Evolutionary conservation across 2,113 vertebrate species (phyloP).

Genomic region (Marmota flaviventris): DNA sequence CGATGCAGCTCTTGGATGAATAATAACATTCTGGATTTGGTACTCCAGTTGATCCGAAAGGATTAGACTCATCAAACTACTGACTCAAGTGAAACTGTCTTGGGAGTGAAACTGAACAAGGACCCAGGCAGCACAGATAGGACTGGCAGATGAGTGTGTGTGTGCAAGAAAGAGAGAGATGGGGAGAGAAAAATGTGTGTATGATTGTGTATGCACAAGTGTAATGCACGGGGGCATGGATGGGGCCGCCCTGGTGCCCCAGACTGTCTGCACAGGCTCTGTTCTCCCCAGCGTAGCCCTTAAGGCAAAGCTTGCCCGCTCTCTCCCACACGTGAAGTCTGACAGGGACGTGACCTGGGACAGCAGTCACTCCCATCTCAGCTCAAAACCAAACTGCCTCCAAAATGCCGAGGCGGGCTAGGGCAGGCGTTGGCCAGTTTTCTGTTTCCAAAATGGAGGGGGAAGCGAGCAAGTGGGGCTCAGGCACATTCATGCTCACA

Average conservation of each 20-base stretch:
- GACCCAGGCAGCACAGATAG: not conserved
- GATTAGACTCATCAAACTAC: not conserved
- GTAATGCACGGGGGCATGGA: not conserved
- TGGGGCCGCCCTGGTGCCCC: not conserved
- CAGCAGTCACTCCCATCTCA: conserved; percentile 43
- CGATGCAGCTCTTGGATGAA: conserved; percentile 70
- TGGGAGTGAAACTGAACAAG: not conserved
- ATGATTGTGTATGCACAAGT: not conserved
- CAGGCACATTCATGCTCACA: conserved; percentile 93
- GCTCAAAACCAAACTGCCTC: conserved; percentile 53
- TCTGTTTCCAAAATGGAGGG: conserved; percentile 69
- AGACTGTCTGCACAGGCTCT: not conserved
- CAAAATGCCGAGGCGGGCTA: not conserved
- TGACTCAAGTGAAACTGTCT: not conserved
- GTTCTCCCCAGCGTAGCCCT: conserved; percentile 37
- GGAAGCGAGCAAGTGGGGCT: conserved; percentile 74
- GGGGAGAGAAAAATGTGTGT: not conserved
- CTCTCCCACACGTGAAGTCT: not conserved
- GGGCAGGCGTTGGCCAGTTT: conserved; percentile 25
- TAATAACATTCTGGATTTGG: not conserved
- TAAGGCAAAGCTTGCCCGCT: not conserved
- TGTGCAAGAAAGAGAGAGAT: too few species aligned
- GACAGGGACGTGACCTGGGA: not conserved
- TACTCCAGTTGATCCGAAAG: not conserved
- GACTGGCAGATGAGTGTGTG: not conserved